A percentile compares a stretch with the other conserved stretches of the same genome.
Conservation (phyloP, 2,888 invertebrate genomes). For the Acrocyrtus sp. region DNA sequence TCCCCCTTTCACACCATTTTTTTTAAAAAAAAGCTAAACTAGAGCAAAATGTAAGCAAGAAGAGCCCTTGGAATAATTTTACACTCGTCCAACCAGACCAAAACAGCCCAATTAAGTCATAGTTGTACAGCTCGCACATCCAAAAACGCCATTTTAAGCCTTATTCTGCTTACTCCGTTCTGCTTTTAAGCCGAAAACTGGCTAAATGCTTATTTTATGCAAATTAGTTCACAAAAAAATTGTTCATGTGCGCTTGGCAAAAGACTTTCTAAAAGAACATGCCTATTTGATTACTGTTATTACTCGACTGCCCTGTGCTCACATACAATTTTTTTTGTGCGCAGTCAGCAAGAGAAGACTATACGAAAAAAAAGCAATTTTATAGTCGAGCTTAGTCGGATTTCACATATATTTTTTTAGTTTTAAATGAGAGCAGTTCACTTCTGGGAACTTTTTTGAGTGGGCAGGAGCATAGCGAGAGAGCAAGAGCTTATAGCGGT, state of each 20-base stretch:
- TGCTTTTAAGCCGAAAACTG: not conserved
- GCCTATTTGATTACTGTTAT: not conserved
- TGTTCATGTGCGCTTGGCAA: constrained; percentile 14
- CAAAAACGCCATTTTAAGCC: constrained; percentile 3
- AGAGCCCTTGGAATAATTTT: constrained; percentile 20
- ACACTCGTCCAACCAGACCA: too few species aligned
- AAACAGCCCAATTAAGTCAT: constrained; percentile 23
- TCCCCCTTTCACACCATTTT: not conserved
- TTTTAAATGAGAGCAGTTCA: not conserved
- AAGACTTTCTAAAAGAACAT: constrained; percentile 3
- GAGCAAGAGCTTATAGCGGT: not conserved
- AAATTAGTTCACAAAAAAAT: constrained; percentile 36
- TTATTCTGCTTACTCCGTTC: not conserved
- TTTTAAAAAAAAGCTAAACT: not conserved
- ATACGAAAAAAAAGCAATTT: too few species aligned
- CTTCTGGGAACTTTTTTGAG: constrained; percentile 14
- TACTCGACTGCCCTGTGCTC: not conserved
- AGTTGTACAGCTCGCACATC: not conserved
- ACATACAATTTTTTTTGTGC: not conserved
- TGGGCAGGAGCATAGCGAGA: not conserved
- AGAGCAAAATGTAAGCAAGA: not conserved
- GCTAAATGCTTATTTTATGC: constrained; percentile 23
- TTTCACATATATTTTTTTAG: too few species aligned
- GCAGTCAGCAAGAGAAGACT: too few species aligned
- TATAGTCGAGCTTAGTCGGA: too few species aligned